Percentiles rank a stretch among this genome's conserved stretches.
phyloP scores from a whole-genome alignment of 2,797 vertebrate genomes.

The Danio tinwini region DNA sequence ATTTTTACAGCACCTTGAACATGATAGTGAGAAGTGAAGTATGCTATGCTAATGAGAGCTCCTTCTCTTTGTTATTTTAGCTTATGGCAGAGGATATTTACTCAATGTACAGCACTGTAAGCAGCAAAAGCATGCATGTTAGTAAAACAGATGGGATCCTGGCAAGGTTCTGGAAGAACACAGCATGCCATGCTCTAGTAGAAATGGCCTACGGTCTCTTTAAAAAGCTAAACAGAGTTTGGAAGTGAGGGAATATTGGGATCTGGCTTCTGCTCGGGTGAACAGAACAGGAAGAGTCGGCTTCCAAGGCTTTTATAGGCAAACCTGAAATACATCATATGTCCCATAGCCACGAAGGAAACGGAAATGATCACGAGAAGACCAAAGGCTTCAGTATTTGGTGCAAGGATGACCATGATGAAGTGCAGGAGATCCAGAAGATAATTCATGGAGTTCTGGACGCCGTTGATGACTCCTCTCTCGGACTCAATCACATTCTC shows the following conservation, averaged over 20 bases:
- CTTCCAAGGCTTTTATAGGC: conserved; percentile 89
- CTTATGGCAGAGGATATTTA: conserved; percentile 57
- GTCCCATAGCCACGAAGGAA: conserved; percentile 95
- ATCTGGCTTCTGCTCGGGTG: conserved; percentile 82
- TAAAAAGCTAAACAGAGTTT: conserved; percentile 71
- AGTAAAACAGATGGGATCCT: conserved; percentile 55
- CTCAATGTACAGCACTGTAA: conserved; percentile 55
- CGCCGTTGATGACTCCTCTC: conserved; percentile 95
- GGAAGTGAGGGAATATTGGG: conserved; percentile 72
- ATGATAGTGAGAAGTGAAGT: not conserved
- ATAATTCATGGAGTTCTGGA: conserved; percentile 99
- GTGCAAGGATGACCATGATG: conserved; percentile 98
- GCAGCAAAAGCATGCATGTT: conserved; percentile 64
- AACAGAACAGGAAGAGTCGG: conserved; percentile 87
- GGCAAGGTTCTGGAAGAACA: conserved; percentile 34
- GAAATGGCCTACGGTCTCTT: conserved; percentile 62
- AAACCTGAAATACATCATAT: conserved; percentile 95
- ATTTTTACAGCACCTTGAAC: conserved; percentile 21
- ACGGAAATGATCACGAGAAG: conserved; percentile 96
- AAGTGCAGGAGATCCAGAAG: conserved; percentile 98
- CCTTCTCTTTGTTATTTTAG: conserved; percentile 41
- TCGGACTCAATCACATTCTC: conserved; percentile 96
- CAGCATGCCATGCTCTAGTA: not conserved
- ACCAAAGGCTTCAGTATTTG: conserved; percentile 95
- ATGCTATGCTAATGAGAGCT: not conserved